Percentiles rank a stretch among this genome's conserved stretches.
Evolutionary conservation across 2,113 vertebrate species (phyloP).

Genomic region (Bubo blakistoni): DNA sequence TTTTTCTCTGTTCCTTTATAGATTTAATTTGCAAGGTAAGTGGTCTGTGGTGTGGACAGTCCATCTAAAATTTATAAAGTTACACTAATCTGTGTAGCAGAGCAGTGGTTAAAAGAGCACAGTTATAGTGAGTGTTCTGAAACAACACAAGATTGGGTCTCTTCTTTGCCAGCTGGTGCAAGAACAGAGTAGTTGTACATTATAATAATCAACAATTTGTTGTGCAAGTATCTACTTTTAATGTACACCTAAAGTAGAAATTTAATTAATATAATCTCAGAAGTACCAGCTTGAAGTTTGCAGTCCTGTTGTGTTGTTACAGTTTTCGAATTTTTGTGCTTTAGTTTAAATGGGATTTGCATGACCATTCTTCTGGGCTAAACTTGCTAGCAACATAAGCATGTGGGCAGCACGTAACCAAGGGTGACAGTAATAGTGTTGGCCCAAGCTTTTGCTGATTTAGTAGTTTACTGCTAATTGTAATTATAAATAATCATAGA

Average conservation of each 20-base stretch:
- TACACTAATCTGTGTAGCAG: neutral
- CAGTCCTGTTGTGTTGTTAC: neutral
- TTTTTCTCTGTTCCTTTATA: neutral
- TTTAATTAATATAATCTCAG: neutral
- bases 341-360: neutral
- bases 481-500: neutral
- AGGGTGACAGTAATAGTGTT: fast-evolving
- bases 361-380: neutral
- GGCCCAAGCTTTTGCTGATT: neutral
- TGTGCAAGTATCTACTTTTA: neutral
- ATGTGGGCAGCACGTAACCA: neutral
- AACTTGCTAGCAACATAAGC: neutral
- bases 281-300: neutral
- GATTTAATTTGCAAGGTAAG: neutral
- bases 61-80: neutral
- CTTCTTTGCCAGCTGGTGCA: neutral
- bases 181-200: neutral
- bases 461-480: neutral
- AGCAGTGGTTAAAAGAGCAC: neutral
- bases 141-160: neutral
- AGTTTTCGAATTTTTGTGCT: neutral
- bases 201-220: neutral
- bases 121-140: neutral
- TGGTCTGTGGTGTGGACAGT: neutral
- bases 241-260: neutral